phyloP scores from a whole-genome alignment of 2,113 vertebrate genomes.

The Cochlearius cochlearius region DNA sequence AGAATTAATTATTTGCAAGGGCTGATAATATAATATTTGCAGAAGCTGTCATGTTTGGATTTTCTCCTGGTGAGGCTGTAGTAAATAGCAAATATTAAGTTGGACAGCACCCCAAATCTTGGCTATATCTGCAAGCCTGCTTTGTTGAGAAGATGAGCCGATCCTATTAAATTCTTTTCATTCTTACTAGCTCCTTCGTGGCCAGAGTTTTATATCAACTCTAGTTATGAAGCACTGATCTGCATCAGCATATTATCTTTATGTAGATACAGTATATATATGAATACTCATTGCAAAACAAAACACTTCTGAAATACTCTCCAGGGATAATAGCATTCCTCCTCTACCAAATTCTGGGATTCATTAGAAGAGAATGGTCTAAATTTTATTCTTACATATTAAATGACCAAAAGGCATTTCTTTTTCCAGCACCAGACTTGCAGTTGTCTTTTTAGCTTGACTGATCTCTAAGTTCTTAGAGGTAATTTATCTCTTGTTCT shows the following conservation, averaged over 20 bases:
- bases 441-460: neutral
- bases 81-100: neutral
- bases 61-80: neutral
- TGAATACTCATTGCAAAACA: neutral
- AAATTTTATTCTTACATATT: neutral
- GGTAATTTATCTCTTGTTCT: neutral
- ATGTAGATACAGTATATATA: neutral
- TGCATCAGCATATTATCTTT: neutral
- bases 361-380: neutral
- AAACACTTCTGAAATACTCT: neutral
- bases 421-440: neutral
- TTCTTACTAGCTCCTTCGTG: neutral
- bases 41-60: neutral
- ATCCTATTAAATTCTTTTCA: neutral
- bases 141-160: neutral
- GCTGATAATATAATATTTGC: neutral
- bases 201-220: neutral
- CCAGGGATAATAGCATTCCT: neutral
- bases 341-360: neutral
- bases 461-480: neutral
- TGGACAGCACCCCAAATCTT: neutral
- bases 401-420: neutral
- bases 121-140: neutral
- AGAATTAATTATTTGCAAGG: neutral
- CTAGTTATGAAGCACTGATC: neutral